Base-by-base conservation (phyloP, 2,113 vertebrate genomes). In the Tachycineta bicolor region DNA sequence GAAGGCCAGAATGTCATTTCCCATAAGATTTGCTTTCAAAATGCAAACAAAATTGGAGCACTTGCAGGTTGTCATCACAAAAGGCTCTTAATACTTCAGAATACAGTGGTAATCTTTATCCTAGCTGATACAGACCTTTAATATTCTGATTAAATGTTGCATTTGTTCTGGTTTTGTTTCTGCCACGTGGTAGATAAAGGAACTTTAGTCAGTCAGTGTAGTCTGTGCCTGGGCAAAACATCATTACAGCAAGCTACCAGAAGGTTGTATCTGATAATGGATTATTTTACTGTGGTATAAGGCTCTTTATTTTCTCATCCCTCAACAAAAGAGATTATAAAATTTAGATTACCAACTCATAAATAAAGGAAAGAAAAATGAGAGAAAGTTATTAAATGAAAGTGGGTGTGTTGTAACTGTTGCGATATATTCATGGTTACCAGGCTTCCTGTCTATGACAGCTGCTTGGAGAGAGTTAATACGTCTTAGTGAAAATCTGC, bases 1-100 rank as follows among this genome's bases (percentile, higher is more conserved):
- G 37, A 53, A 94, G 93, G 90, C 89, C 41, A 70, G 69, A 80
- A 85, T 90, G 69, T 87, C 67, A 77, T 64, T 77, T 93, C 43
- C 49, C 3, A 1, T 76, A 62, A 58, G 60, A 80, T 75, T 88
- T 64, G 5, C 37, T 91, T 89, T 53, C 88, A 93, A 91, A 89
- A 92, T 31, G 39, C 34, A 81, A 70, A 81, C 65, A 87, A 50
- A 93, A 89, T 81, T 44, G 49, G 39, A 91, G 33, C 31, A 41
- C 20, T 82, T 1, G 0, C 63, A 74, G 56, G 55, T 80, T 86
- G 82, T 74, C 67, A 75, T 86, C 79, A 63, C 1, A 4, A 86
- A 41, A 22, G 19, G 7, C 46, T 79, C 31, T 43, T 93, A 67
- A 67, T 84, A 52, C 73, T 84, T 93, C n/a, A 84, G 65, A 79